These are phyloP conservation scores for Drosophila paranaensis DNA, from an alignment of 2,888 invertebrate species.

Conservation along the genomic window DNA sequence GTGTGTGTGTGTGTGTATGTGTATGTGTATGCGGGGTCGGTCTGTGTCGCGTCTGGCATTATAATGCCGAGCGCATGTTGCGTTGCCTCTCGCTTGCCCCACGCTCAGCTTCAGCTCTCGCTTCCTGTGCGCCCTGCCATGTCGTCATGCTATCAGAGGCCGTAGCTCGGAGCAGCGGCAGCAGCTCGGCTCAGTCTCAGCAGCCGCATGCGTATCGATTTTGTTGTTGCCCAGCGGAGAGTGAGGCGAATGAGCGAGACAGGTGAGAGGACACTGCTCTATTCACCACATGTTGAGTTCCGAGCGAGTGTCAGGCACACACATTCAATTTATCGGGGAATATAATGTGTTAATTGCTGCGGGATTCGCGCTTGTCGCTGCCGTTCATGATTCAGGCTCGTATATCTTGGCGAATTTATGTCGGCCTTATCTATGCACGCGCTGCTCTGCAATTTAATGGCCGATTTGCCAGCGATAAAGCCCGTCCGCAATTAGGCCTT, in stretches of 20 bases:
- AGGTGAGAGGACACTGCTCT: slow-evolving; percentile 33
- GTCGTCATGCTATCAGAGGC: slow-evolving; percentile 68
- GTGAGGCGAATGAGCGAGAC: background rate
- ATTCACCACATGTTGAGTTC: slow-evolving; percentile 63
- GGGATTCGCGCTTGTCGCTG: slow-evolving; percentile 15
- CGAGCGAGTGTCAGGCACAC: slow-evolving; percentile 23
- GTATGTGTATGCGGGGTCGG: slow-evolving; percentile 38
- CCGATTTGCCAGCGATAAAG: slow-evolving; percentile 66
- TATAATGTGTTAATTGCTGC: slow-evolving; percentile 68
- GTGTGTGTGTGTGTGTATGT: slow-evolving; percentile 4
- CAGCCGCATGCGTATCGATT: slow-evolving; percentile 67
- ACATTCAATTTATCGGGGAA: slow-evolving; percentile 49
- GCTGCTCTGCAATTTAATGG: slow-evolving; percentile 61
- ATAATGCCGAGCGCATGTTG: slow-evolving; percentile 66
- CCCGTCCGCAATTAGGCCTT: slow-evolving; percentile 67
- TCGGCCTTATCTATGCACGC: slow-evolving; percentile 47
- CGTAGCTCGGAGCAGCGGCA: slow-evolving; percentile 28
- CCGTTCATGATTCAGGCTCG: slow-evolving; percentile 59
- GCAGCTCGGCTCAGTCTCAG: slow-evolving; percentile 18
- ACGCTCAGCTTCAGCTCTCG: slow-evolving; percentile 37
- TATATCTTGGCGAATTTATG: slow-evolving; percentile 58
- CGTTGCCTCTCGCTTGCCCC: slow-evolving; percentile 59
- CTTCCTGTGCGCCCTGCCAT: slow-evolving; percentile 76
- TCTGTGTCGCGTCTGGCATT: slow-evolving; percentile 78
- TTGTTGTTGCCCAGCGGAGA: slow-evolving; percentile 45